A percentile compares a stretch with the other conserved stretches of the same genome.
Conservation (phyloP, 1,140 invertebrate genomes). For the Leptonema lineaticorne region DNA sequence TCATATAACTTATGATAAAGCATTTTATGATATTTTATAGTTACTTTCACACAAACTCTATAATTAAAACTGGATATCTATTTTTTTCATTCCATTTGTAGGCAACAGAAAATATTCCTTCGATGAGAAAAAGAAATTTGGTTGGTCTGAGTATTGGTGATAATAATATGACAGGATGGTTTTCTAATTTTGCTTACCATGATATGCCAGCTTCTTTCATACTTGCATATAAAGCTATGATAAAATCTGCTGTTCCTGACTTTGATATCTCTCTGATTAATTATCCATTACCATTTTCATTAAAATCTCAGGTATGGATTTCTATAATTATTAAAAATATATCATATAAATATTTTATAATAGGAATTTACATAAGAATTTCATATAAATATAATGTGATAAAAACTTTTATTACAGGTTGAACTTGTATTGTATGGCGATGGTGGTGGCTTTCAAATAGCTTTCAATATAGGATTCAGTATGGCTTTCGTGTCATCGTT, state of each 20-base stretch:
- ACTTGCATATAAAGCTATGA: constrained; percentile 63
- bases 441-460: constrained; percentile 63
- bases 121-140: constrained; percentile 52
- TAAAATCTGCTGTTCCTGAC: constrained; percentile 48
- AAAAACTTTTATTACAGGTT: constrained; percentile 45
- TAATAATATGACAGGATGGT: constrained; percentile 57
- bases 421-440: constrained; percentile 55
- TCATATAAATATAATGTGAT: background rate
- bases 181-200: constrained; percentile 70
- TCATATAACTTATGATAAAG: background rate
- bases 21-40: too few relatives aligned
- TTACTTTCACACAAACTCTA: too few relatives aligned
- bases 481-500: constrained; percentile 75
- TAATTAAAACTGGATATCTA: constrained; percentile 20
- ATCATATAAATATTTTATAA: background rate
- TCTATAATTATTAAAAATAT: too few relatives aligned
- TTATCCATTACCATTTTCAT: constrained; percentile 65
- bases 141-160: constrained; percentile 52
- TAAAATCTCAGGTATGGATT: constrained; percentile 44
- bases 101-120: constrained; percentile 29
- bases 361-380: background rate
- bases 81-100: constrained; percentile 21
- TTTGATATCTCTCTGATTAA: constrained; percentile 63
- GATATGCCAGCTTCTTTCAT: constrained; percentile 65
- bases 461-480: constrained; percentile 65